phyloP scores from a whole-genome alignment of 2,888 invertebrate genomes.

The Scaptodrosophila latifasciaeformis region DNA sequence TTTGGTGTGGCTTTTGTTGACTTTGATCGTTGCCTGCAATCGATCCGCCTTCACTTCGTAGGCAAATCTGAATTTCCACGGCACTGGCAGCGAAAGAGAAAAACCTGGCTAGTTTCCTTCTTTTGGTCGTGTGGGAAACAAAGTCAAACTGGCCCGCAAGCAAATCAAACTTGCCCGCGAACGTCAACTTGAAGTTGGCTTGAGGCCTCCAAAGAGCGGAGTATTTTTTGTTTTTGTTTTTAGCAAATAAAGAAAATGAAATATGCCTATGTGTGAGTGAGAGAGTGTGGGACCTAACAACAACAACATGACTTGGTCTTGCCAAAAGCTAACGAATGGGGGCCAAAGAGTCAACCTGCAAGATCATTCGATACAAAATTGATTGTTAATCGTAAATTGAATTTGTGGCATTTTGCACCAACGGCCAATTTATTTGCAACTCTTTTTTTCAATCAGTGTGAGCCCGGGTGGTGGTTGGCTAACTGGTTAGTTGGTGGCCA shows the following conservation, averaged over 20 bases:
- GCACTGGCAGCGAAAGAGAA: background rate
- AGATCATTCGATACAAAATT: constrained; percentile 51
- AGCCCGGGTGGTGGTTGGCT: background rate
- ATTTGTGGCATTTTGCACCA: constrained; percentile 46
- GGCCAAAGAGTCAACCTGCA: constrained; percentile 57
- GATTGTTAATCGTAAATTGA: constrained; percentile 55
- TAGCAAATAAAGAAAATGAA: constrained; percentile 54
- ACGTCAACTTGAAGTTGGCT: constrained; percentile 27
- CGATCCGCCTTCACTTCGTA: constrained; percentile 56
- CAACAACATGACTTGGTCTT: background rate
- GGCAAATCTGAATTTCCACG: constrained; percentile 51
- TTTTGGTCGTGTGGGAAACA: constrained; percentile 15
- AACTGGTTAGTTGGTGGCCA: too few species aligned
- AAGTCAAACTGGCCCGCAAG: constrained; percentile 10
- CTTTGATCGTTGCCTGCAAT: constrained; percentile 49
- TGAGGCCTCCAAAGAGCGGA: constrained; percentile 21
- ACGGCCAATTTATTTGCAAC: constrained; percentile 36
- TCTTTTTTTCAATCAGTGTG: constrained; percentile 38
- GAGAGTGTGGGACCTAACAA: background rate
- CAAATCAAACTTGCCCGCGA: constrained; percentile 34
- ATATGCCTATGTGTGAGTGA: constrained; percentile 33
- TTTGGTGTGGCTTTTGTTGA: constrained; percentile 23
- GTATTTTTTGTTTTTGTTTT: too few species aligned
- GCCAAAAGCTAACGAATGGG: constrained; percentile 43
- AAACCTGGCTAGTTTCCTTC: constrained; percentile 7